Percentiles rank a stretch among this genome's conserved stretches.
phyloP scores from a whole-genome alignment of 2,797 vertebrate genomes.

The Jordanella pulchra region DNA sequence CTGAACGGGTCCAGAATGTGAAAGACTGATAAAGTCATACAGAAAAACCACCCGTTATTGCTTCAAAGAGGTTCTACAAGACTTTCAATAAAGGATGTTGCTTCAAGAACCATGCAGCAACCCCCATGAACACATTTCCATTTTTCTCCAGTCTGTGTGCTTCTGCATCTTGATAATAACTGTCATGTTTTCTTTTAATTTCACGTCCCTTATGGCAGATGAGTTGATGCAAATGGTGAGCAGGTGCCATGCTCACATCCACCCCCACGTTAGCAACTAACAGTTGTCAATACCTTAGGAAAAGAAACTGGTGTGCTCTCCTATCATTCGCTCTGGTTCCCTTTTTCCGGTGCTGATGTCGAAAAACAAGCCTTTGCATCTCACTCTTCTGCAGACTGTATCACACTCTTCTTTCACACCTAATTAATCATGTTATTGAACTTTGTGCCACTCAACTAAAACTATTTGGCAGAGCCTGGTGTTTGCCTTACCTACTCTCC shows the following conservation, averaged over 20 bases:
- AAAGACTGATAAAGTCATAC: neutral
- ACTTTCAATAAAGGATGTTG: slow-evolving; percentile 2
- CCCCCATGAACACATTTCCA: neutral
- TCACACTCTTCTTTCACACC: slow-evolving; percentile 60
- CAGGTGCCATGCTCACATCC: slow-evolving; percentile 44
- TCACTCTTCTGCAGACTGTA: slow-evolving; percentile 41
- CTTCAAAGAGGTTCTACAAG: too few relatives aligned
- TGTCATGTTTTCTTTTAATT: neutral
- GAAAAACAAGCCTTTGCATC: slow-evolving; percentile 49
- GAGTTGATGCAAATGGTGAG: slow-evolving; percentile 41
- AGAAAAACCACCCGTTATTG: neutral
- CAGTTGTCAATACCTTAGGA: slow-evolving; percentile 32
- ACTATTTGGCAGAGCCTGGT: slow-evolving; percentile 31
- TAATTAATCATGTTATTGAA: slow-evolving; percentile 70
- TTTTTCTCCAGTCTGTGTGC: neutral
- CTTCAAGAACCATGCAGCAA: slow-evolving; percentile 7
- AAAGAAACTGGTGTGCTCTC: slow-evolving; percentile 25
- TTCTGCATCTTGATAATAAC: neutral
- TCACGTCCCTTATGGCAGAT: slow-evolving; percentile 12
- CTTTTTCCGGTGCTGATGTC: slow-evolving; percentile 26
- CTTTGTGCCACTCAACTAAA: slow-evolving; percentile 53
- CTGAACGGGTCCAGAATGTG: neutral
- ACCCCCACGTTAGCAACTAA: slow-evolving; percentile 46
- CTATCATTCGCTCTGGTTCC: slow-evolving; percentile 21
- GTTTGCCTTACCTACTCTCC: slow-evolving; percentile 10